These are phyloP conservation scores for Clivina fossor DNA, from an alignment of 2,888 invertebrate genomes.

Conservation along the genomic window DNA sequence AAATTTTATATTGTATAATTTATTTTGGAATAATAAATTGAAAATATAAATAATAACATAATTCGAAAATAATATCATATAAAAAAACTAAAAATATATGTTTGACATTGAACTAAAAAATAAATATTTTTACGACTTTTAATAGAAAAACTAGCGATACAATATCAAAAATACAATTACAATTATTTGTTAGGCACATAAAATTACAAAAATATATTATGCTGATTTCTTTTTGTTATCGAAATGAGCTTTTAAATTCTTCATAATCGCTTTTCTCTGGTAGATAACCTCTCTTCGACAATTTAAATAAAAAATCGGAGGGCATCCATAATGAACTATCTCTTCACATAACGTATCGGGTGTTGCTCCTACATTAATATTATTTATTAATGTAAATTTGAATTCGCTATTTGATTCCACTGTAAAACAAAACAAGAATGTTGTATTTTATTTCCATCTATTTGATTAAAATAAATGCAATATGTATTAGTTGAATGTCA, in stretches of 20 bases:
- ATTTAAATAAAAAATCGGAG: slow-evolving; percentile 57
- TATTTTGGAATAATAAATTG: not conserved
- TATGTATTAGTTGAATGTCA: too few species aligned
- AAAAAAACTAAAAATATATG: not conserved
- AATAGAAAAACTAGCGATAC: too few species aligned
- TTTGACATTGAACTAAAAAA: not conserved
- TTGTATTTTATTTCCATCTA: not conserved
- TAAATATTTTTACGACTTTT: not conserved
- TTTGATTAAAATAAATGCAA: too few species aligned
- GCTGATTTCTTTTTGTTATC: too few species aligned
- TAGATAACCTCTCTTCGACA: slow-evolving; percentile 60
- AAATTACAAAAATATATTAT: too few species aligned
- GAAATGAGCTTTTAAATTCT: slow-evolving; percentile 48
- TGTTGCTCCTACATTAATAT: slow-evolving; percentile 46
- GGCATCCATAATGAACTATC: slow-evolving; percentile 64
- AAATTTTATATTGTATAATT: too few species aligned
- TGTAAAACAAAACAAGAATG: slow-evolving; percentile 53
- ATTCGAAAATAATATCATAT: not conserved
- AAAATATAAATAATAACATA: not conserved
- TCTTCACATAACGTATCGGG: slow-evolving; percentile 60
- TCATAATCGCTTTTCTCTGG: slow-evolving; percentile 50
- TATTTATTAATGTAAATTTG: slow-evolving; percentile 53
- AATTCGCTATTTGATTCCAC: slow-evolving; percentile 66
- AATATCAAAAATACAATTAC: too few species aligned
- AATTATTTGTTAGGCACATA: too few species aligned